These are phyloP conservation scores for Urosaurus nigricauda DNA, from an alignment of 2,797 vertebrate species.

Conservation along the genomic window DNA sequence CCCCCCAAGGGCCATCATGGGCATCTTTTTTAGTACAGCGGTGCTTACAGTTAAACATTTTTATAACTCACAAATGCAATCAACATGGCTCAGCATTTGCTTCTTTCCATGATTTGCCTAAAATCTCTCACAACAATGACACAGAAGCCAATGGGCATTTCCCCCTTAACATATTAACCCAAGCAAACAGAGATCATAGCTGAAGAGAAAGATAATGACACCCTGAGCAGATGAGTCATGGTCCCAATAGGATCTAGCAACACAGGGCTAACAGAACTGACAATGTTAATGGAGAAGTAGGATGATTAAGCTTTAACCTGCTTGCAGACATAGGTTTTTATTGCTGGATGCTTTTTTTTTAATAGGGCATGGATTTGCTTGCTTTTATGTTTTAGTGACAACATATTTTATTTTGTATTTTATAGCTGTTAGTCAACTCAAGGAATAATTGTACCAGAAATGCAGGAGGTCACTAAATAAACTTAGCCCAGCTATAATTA, in stretches of 20 bases:
- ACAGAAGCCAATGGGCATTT: not conserved
- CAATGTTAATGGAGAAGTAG: not conserved
- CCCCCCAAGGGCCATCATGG: not conserved
- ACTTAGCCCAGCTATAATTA: not conserved
- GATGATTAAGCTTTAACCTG: not conserved
- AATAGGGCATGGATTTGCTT: not conserved
- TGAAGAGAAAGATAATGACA: conserved; percentile 24
- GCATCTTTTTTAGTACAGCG: not conserved
- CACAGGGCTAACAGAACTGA: not conserved
- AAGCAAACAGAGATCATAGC: conserved; percentile 11
- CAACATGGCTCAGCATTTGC: not conserved
- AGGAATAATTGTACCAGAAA: not conserved
- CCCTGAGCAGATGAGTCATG: not conserved
- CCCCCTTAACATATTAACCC: not conserved
- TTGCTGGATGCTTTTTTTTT: not conserved
- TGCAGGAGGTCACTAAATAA: not conserved
- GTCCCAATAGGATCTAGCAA: conserved; percentile 11
- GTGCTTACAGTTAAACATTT: not conserved
- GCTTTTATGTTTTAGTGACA: not conserved
- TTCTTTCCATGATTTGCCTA: not conserved
- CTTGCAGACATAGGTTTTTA: not conserved
- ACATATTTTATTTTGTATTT: not conserved
- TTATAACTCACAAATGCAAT: conserved; percentile 21
- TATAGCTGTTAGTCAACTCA: not conserved
- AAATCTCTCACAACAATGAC: not conserved